Conservation (phyloP, 2,888 invertebrate species). For the Cephus nigrinus region DNA sequence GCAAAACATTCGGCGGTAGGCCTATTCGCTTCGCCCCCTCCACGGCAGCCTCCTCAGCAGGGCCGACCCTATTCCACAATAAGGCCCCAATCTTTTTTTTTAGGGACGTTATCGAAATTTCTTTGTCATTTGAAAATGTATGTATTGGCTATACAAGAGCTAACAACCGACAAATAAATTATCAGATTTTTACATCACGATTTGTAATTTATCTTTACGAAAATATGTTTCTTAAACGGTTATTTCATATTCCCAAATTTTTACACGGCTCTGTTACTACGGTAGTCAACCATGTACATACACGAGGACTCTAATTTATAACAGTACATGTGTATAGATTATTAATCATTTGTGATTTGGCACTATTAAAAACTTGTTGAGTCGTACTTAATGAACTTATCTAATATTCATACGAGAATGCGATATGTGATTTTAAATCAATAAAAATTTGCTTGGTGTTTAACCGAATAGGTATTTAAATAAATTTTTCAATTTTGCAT, state of each 20-base stretch:
- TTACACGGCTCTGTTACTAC: background rate
- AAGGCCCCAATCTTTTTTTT: background rate
- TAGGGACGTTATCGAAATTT: background rate
- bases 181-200: background rate
- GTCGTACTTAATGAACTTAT: background rate
- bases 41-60: background rate
- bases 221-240: background rate
- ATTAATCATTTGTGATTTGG: background rate
- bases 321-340: background rate
- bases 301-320: background rate
- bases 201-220: background rate
- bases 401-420: background rate
- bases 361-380: background rate
- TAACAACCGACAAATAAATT: background rate
- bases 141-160: background rate
- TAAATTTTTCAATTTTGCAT: background rate
- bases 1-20: slow-evolving; percentile 54
- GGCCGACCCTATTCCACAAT: background rate
- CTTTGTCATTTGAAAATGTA: background rate
- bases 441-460: background rate
- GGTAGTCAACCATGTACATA: background rate
- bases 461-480: background rate
- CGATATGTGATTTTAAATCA: background rate
- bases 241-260: background rate
- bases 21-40: slow-evolving; percentile 42